These are phyloP conservation scores for Acanthis flammea DNA, from an alignment of 2,797 vertebrate species.

Conservation along the genomic window DNA sequence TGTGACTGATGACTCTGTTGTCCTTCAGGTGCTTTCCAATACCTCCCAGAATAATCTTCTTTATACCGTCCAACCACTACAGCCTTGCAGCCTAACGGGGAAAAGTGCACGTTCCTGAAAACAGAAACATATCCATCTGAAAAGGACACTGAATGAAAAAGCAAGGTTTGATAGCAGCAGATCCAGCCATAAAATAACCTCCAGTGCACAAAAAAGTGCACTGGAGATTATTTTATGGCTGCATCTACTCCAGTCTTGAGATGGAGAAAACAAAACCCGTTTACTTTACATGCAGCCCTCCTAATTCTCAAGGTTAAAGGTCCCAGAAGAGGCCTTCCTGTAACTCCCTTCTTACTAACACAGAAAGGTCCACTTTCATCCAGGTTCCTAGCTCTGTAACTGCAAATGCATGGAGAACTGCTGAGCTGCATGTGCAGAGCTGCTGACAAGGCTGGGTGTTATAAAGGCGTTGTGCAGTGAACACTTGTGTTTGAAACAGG, in stretches of 20 bases:
- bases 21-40: not conserved
- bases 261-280: not conserved
- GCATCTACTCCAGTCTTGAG: not conserved
- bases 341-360: not conserved
- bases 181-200: not conserved
- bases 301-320: not conserved
- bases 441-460: not conserved
- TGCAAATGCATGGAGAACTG: not conserved
- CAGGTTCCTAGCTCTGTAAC: not conserved
- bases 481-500: not conserved
- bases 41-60: not conserved
- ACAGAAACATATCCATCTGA: not conserved
- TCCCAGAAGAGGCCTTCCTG: not conserved
- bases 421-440: not conserved
- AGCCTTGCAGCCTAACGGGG: not conserved
- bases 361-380: not conserved
- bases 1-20: not conserved
- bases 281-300: not conserved
- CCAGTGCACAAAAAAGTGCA: not conserved
- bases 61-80: not conserved
- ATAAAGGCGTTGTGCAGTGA: not conserved
- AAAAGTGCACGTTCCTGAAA: not conserved
- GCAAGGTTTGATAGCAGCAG: not conserved
- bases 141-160: not conserved
- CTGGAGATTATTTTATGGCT: too few relatives aligned